phyloP scores from a whole-genome alignment of 2,113 vertebrate genomes.

The Atrichornis clamosus region DNA sequence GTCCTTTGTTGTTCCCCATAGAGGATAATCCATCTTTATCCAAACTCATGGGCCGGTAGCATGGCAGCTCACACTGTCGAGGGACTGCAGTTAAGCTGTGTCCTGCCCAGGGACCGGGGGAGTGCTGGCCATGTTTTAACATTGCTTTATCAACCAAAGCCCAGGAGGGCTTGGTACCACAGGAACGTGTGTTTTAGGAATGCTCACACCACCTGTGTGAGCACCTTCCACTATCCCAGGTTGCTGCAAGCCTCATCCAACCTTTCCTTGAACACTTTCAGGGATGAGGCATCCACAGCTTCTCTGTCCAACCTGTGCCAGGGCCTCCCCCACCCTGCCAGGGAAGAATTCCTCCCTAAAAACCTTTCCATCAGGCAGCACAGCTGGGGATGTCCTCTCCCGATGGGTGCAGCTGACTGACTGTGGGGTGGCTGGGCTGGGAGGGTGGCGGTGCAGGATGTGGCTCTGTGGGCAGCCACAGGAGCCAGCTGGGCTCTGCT shows the following conservation, averaged over 20 bases:
- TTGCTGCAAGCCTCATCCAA: not conserved
- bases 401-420: not conserved
- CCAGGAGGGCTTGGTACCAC: not conserved
- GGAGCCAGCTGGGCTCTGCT: slow-evolving; percentile 31
- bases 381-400: not conserved
- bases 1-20: not conserved
- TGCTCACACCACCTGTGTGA: not conserved
- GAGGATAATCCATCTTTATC: not conserved
- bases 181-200: not conserved
- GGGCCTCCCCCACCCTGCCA: not conserved
- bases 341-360: not conserved
- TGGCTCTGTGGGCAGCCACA: not conserved
- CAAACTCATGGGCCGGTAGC: not conserved
- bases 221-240: not conserved
- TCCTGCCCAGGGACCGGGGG: not conserved
- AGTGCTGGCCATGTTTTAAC: not conserved
- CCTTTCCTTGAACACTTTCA: not conserved
- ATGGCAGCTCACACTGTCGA: rapidly evolving
- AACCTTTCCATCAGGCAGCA: not conserved
- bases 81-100: not conserved
- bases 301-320: not conserved
- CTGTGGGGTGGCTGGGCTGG: not conserved
- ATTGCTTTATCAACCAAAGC: not conserved
- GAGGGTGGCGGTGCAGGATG: not conserved
- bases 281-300: not conserved